These are phyloP conservation scores for Polydrusus cervinus DNA, from an alignment of 2,888 invertebrate species.

Conservation along the genomic window DNA sequence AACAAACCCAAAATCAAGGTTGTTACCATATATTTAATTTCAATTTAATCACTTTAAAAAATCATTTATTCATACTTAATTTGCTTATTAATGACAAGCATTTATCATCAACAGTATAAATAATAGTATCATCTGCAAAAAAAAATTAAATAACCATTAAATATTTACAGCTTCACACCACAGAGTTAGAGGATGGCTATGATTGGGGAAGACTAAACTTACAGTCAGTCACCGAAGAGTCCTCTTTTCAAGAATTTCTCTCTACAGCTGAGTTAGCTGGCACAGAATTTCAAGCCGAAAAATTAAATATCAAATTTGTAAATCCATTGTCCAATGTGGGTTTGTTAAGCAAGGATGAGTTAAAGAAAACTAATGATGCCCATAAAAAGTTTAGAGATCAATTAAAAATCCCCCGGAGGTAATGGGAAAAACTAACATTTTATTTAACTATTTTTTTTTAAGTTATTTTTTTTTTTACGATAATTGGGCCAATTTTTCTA, in stretches of 20 bases:
- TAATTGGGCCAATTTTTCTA: too few relatives aligned
- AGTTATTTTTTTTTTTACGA: too few relatives aligned
- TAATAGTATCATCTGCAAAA: too few relatives aligned
- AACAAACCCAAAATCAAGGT: too few relatives aligned
- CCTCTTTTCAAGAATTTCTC: slow-evolving; percentile 96
- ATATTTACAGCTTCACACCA: slow-evolving; percentile 82
- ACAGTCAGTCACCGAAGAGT: slow-evolving; percentile 95
- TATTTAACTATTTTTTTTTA: background rate
- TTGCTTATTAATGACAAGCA: too few relatives aligned
- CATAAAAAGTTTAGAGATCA: slow-evolving; percentile 77
- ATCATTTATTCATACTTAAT: too few relatives aligned
- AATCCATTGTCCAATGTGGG: slow-evolving; percentile 77
- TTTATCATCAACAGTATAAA: too few relatives aligned
- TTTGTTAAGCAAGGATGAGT: slow-evolving; percentile 77
- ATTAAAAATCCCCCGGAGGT: slow-evolving; percentile 88
- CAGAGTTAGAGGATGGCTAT: slow-evolving; percentile 91
- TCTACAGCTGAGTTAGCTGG: slow-evolving; percentile 96
- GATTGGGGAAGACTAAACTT: slow-evolving; percentile 93
- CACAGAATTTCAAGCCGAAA: slow-evolving; percentile 94
- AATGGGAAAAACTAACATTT: slow-evolving; percentile 42
- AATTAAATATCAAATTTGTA: slow-evolving; percentile 87
- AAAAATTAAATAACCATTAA: background rate
- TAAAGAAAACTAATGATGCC: slow-evolving; percentile 71
- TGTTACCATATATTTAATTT: too few relatives aligned
- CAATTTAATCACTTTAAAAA: too few relatives aligned